Base-by-base conservation (phyloP, 2,888 invertebrate species). In the Xylota segnis region DNA sequence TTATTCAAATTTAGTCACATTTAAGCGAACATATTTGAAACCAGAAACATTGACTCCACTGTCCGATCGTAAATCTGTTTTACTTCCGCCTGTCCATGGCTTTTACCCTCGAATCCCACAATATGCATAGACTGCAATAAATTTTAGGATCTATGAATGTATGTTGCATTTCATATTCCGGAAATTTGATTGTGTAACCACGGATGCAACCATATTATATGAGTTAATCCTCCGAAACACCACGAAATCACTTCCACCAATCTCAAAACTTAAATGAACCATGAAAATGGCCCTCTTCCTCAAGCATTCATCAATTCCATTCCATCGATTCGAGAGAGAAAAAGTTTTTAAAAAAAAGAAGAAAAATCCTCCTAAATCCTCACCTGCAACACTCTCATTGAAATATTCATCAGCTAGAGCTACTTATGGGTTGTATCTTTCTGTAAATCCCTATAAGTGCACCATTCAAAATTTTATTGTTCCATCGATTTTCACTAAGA, bases 21-120 rank as follows among this genome's bases (percentile, higher is more conserved):
- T 47, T 27, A 70, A 32, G 9, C 34, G 32, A n/a, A 40, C 18
- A 58, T 45, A 47, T 23, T 34, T 37, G 4, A 72, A 40, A 40
- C 27, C 40, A 32, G 1, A 6, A 72, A 72, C 43, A 70, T 56
- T 18, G 37, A 10, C 27, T 59, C 37, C 37, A 37, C 27, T 59
- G 18, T 18, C 45, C 43, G 40, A n/a, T 74, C 74, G 32, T 74
- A 74, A 74, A 74, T 74, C 43, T 52, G 14, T 10, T 43, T 18
- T 61, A 16, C 47, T 34, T 47, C 59, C 34, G 14, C 14, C 23
- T 59, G 50, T 16, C 29, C 27, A 27, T 5, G 52, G 10, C n/a
- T 40, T 61, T 52, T 23, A 61, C n/a, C 12, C 50, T 5, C 59
- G 18, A 54, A 23, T 52, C 45, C 9, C 23, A n/a, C n/a, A n/a